A percentile compares a stretch with the other conserved stretches of the same genome.
These are phyloP conservation scores for Leucophenga varia DNA, from an alignment of 1,140 invertebrate genomes.

Conservation along the genomic window DNA sequence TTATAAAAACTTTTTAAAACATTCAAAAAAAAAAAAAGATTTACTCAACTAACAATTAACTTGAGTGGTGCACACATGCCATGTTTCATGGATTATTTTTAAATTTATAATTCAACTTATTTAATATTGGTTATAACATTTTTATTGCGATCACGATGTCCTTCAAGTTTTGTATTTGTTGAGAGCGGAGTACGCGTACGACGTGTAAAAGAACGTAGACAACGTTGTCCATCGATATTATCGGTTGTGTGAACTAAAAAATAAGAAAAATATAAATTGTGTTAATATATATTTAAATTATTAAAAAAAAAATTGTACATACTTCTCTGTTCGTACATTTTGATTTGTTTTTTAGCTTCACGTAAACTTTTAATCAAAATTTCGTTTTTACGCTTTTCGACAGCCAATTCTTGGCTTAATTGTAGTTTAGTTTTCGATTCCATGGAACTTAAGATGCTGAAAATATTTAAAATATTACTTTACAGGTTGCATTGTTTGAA, in stretches of 20 bases:
- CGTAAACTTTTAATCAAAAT: slow-evolving; percentile 72
- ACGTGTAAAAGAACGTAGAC: slow-evolving; percentile 46
- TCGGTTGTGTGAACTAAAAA: slow-evolving; percentile 31
- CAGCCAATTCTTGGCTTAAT: slow-evolving; percentile 76
- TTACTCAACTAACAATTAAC: too few species aligned
- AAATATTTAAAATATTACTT: neutral
- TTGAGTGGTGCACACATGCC: too few species aligned
- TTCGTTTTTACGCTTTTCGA: slow-evolving; percentile 78
- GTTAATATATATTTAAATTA: neutral
- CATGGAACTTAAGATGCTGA: slow-evolving; percentile 66
- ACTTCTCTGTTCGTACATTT: slow-evolving; percentile 41
- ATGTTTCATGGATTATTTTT: too few species aligned
- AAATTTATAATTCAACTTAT: slow-evolving; percentile 15
- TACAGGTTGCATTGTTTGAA: slow-evolving; percentile 63
- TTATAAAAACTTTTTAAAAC: too few species aligned
- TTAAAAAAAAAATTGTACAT: slow-evolving; percentile 3
- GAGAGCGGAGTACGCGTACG: slow-evolving; percentile 42
- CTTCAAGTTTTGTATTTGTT: slow-evolving; percentile 29
- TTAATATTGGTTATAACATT: slow-evolving; percentile 46
- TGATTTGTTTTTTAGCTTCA: slow-evolving; percentile 61
- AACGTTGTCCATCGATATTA: slow-evolving; percentile 37
- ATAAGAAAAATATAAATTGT: neutral
- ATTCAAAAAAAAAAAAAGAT: too few species aligned
- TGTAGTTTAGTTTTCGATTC: slow-evolving; percentile 76
- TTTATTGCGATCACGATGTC: slow-evolving; percentile 45